Conservation (phyloP, 2,113 vertebrate species). For the Callopanchax toddi region DNA sequence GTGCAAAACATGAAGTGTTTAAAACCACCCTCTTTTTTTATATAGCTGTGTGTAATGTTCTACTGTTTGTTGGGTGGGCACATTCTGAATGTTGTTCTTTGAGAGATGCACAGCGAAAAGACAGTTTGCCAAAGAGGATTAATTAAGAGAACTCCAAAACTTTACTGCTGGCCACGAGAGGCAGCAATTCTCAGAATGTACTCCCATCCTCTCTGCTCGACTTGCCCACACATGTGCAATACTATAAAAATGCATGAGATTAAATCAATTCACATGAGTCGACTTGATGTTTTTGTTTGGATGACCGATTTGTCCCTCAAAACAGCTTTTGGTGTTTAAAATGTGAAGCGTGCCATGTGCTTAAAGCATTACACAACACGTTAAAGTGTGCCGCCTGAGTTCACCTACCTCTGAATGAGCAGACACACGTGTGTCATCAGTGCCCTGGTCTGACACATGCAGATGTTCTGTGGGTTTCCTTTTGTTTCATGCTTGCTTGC, state of each 20-base stretch:
- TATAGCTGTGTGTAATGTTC: no score
- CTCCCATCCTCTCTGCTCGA: not conserved
- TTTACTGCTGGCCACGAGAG: conserved; percentile 24
- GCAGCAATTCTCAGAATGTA: conserved; percentile 14
- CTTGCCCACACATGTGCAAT: conserved; percentile 21
- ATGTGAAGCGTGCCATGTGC: conserved; percentile 29
- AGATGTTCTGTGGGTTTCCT: not conserved
- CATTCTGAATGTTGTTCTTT: no score
- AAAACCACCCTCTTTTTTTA: no score
- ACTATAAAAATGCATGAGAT: conserved; percentile 36
- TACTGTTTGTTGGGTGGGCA: not conserved
- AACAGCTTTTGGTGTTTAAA: conserved; percentile 24
- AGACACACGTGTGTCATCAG: conserved; percentile 6
- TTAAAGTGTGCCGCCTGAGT: conserved; percentile 25
- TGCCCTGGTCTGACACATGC: conserved; percentile 12
- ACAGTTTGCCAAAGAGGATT: conserved; percentile 19
- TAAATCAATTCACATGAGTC: conserved; percentile 9
- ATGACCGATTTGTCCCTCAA: conserved; percentile 46
- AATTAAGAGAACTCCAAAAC: conserved; percentile 46
- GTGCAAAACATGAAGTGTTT: not conserved
- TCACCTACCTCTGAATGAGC: conserved; percentile 13
- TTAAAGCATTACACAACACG: conserved; percentile 4
- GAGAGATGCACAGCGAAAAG: conserved; percentile 5
- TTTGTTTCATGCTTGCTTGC: conserved; percentile 28
- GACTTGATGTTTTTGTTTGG: conserved; percentile 29